phyloP scores from a whole-genome alignment of 2,888 invertebrate genomes.

The Margaritifera margaritifera region DNA sequence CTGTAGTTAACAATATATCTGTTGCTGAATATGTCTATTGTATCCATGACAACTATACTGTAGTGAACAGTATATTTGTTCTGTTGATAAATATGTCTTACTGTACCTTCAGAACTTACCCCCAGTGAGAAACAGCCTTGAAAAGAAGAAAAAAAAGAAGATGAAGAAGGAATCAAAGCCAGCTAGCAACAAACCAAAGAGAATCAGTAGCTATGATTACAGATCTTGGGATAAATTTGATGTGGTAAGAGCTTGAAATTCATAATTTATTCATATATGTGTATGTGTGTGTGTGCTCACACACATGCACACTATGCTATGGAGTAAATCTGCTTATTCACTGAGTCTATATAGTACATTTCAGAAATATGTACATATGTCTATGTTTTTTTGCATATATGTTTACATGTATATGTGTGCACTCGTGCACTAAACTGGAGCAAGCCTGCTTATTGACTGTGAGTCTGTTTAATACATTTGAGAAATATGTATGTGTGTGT shows the following conservation, averaged over 20 bases:
- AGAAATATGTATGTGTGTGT: no score
- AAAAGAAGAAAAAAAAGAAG: constrained; percentile 66
- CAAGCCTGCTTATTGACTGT: not conserved
- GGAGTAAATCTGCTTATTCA: not conserved
- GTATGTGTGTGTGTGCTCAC: not conserved
- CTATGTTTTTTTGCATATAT: no score
- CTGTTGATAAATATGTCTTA: constrained; percentile 2
- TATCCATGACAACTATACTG: no score
- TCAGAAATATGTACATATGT: no score
- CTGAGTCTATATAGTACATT: no score
- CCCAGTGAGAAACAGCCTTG: constrained; percentile 67
- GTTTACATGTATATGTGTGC: no score
- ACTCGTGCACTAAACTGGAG: no score
- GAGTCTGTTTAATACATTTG: no score
- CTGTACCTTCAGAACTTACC: constrained; percentile 54
- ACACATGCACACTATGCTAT: not conserved
- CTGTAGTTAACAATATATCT: no score
- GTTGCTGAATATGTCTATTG: no score
- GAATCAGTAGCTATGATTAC: constrained; percentile 81
- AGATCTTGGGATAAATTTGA: constrained; percentile 86
- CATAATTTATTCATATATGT: not conserved
- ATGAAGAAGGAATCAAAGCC: constrained; percentile 75
- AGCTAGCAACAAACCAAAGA: constrained; percentile 70
- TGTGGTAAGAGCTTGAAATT: constrained; percentile 76
- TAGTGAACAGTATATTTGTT: no score